These are phyloP conservation scores for Empis livida DNA, from an alignment of 2,888 invertebrate genomes.

Conservation along the genomic window DNA sequence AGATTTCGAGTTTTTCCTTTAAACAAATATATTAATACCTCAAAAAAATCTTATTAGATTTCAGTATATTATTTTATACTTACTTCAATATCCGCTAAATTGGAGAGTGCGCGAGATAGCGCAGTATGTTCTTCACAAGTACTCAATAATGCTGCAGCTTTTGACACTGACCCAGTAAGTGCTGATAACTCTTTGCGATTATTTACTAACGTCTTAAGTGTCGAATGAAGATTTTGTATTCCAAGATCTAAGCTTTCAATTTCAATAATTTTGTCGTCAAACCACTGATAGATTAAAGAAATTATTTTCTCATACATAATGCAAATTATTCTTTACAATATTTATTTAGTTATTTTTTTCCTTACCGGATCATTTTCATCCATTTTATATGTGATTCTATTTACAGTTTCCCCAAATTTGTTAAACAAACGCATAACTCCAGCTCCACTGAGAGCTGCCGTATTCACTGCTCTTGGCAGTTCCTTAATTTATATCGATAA, in stretches of 20 bases:
- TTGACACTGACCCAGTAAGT: conserved; percentile 72
- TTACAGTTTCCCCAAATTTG: conserved; percentile 93
- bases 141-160: conserved; percentile 77
- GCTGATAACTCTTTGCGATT: conserved; percentile 73
- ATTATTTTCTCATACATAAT: too few species aligned
- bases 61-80: conserved; percentile 18
- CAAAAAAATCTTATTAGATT: not conserved
- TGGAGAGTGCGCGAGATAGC: conserved; percentile 76
- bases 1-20: conserved; percentile 59
- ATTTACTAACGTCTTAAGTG: conserved; percentile 75
- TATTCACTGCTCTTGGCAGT: conserved; percentile 87
- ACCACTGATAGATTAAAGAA: conserved; percentile 61
- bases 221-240: conserved; percentile 70
- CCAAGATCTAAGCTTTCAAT: conserved; percentile 84
- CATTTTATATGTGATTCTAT: conserved; percentile 98
- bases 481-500: conserved; percentile 39
- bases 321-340: too few species aligned
- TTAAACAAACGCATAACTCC: conserved; percentile 90
- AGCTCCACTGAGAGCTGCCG: conserved; percentile 89
- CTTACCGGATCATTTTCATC: conserved; percentile 94
- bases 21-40: conserved; percentile 12
- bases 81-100: conserved; percentile 79
- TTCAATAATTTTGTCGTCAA: conserved; percentile 88
- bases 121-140: conserved; percentile 88
- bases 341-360: not conserved